A percentile compares a stretch with the other conserved stretches of the same genome.
These are phyloP conservation scores for Sciurus vulgaris DNA, from an alignment of 2,797 vertebrate species.

Conservation along the genomic window DNA sequence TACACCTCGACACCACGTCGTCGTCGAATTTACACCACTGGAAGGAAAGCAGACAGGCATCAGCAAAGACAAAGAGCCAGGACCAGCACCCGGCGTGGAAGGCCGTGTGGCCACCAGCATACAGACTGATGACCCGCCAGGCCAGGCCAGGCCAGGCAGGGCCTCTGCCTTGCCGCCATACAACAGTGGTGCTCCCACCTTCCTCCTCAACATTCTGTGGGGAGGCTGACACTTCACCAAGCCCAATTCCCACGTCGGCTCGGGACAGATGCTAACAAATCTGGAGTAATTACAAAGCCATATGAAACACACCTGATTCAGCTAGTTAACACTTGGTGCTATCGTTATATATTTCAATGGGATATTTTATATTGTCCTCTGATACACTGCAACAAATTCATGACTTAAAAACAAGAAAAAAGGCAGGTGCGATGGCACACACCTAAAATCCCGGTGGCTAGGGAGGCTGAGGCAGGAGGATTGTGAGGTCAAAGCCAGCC, in stretches of 20 bases:
- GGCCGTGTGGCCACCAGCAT: rapidly evolving
- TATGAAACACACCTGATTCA: background rate
- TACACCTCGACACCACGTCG: conserved; percentile 98
- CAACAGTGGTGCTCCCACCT: rapidly evolving
- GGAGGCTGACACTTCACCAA: background rate
- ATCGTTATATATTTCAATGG: background rate
- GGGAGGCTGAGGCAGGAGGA: no score
- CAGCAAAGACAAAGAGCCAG: rapidly evolving
- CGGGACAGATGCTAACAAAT: background rate
- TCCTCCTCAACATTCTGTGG: rapidly evolving
- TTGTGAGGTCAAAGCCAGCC: no score
- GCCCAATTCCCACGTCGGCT: background rate
- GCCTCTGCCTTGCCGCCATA: no score
- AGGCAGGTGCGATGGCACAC: no score
- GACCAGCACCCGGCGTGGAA: rapidly evolving
- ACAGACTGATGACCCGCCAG: rapidly evolving
- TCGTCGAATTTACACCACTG: conserved; percentile 99
- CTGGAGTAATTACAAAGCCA: background rate
- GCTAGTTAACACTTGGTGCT: background rate
- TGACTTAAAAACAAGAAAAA: no score
- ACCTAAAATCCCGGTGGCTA: no score
- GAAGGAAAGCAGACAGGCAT: background rate
- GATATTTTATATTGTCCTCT: no score
- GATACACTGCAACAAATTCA: background rate
- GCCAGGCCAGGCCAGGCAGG: background rate